Base-by-base conservation (phyloP, 53 echinoderm and acorn worm species). In the Stichopus horrens region DNA sequence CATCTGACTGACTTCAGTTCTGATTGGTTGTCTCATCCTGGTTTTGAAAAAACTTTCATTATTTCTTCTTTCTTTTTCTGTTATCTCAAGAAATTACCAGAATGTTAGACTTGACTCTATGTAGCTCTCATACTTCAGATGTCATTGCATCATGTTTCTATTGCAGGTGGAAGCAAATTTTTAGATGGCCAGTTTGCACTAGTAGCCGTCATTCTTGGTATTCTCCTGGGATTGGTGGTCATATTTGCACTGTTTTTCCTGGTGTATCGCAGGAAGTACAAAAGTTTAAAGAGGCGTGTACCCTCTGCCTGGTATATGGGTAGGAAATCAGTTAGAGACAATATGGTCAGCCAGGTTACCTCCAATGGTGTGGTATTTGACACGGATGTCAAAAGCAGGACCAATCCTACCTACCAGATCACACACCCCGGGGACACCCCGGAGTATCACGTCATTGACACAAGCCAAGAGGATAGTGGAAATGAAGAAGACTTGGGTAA, bases 391-490 rank as follows among this genome's bases (percentile, higher is more conserved):
- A 92, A 95, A 82, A 90, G 90, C 58, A 90, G 97, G 63, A 94
- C 94, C 74, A 97, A 97, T 89, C 97, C 97, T 54, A 97, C 97
- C 74, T 97, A 97, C 87, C 97, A 97, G 92, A 97, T 97, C 55
- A 82, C 97, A 18, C 95, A 97, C 57, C 97, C 97, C 1, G 90
- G 93, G 21, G 97, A 97, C 84, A 95, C 94, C 57, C 97, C 97
- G 6, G 95, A 97, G 83, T 97, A 97, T 83, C 97, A 97, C 67
- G 95, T 97, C 21, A 97, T 97, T 58, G 97, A 97, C 74, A 97
- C 95, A 76, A 95, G 92, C 84, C 89, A 91, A 75, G 94, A 89
- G 73, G 91, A 93, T 16, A 95, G 95, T 63, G 97, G 95, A 56
- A 95, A 97, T 76, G 94, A 93, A 83, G 87, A 88, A 54, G 93